Base-by-base conservation (phyloP, 2,113 vertebrate species). In the Alectura lathami region DNA sequence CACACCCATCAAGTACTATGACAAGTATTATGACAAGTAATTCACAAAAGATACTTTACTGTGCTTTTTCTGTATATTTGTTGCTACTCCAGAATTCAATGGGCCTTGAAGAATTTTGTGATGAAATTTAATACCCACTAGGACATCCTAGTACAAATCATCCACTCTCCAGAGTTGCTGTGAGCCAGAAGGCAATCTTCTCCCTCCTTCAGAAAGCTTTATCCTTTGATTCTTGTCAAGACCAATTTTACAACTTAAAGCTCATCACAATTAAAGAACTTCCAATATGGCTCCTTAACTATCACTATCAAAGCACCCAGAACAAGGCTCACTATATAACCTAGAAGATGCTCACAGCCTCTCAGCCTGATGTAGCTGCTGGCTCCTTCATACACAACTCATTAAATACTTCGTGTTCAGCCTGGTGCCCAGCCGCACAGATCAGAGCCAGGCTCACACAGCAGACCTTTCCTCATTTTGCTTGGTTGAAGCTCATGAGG, bases 361-460 rank as follows among this genome's bases (percentile, higher is more conserved):
- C 23, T 81, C 9, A 21, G 23, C 12, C 67, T 54, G 32, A 38
- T 40, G 40, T 12, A n/a, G 43, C 1, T 57, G 40, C 34, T 67
- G 36, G 8, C 8, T 75, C 36, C 20, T 66, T 78, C 83, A 38
- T 18, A 15, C 43, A 22, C 16, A 27, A n/a, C 29, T 86, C 75
- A 7, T 59, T 56, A 82, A 29, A 5, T 53, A 21, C 78, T 84
- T 75, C 0, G 0, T 17, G 27, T 67, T 75, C 57, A 74, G 14
- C 32, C 78, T 51, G 81, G 48, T 38, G 45, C 3, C 24, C 50
- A 54, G 42, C 42, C 36, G 15, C n/a, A 32, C 0, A 26, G 20
- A 34, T 13, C 0, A 2, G 90, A 83, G 32, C 6, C 24, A 84
- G n/a, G 24, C 21, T 79, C 67, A 32, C 2, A 3, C 13, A 42